Base-by-base conservation (phyloP, 2,797 vertebrate species). In the Hozukius guyotensis region DNA sequence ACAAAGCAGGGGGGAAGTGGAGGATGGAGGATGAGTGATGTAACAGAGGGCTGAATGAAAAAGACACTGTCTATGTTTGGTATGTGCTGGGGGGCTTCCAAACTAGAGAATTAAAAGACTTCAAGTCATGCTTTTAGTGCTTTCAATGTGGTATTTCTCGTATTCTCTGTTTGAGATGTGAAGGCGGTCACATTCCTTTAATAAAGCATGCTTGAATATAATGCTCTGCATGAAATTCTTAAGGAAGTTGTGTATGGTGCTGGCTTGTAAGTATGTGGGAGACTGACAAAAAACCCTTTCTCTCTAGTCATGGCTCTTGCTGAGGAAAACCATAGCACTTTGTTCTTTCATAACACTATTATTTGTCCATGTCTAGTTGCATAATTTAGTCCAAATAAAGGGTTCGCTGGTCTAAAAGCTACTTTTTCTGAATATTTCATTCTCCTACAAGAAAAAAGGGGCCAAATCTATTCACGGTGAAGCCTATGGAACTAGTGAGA, bases 351-450 rank as follows among this genome's bases (percentile, higher is more conserved):
- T 62, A 84, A 78, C 42, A 16, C 69, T 46, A 78, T 75, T 84
- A 91, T 90, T 92, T 86, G 64, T 85, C 88, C 77, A 85, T 84
- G 80, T 86, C 73, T 72, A 63, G 73, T 87, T 91, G 77, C 86
- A 93, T 94, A 90, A 94, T 90, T 91, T 67, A 93, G 70, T 55
- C 80, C 66, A 87, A 87, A 92, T 90, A 90, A 91, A 88, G 56
- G 60, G 38, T 32, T 63, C 1, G 2, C 76, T 74, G 53, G 74
- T 89, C 87, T 92, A 86, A 93, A 93, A 94, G 89, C 82, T 66
- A 59, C 74, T 86, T 82, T 80, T 71, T 60, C 32, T 93, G 81
- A 94, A 94, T 95, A 92, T 94, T 95, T 94, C 31, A 95, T 93
- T 84, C 49, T 71, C 71, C 66, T 63, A 74, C 73, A 87, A 71